A percentile compares a stretch with the other conserved stretches of the same genome.
phyloP scores from a whole-genome alignment of 2,888 invertebrate species.

The Callimorpha dominula region DNA sequence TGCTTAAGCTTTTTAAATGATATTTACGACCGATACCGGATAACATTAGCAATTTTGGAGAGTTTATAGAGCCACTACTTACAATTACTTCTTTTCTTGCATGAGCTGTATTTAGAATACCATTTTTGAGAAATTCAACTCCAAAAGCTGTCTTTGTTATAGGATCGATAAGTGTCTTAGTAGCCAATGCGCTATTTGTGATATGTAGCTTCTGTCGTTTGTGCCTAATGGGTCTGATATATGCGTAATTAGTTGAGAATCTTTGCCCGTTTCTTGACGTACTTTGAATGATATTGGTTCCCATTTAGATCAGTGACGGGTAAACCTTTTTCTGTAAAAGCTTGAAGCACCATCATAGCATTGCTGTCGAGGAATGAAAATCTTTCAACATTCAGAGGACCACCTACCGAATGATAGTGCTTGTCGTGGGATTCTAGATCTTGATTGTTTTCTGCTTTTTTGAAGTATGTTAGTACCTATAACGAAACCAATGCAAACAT shows the following conservation, averaged over 20 bases:
- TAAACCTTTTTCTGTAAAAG: constrained; percentile 88
- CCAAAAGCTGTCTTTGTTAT: constrained; percentile 81
- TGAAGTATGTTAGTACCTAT: constrained; percentile 90
- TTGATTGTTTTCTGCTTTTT: constrained; percentile 88
- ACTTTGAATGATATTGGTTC: constrained; percentile 88
- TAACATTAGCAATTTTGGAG: constrained; percentile 88
- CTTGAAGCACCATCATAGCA: constrained; percentile 85
- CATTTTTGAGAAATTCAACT: constrained; percentile 74
- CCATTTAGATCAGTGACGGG: constrained; percentile 88
- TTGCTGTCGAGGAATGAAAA: constrained; percentile 88
- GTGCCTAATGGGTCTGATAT: constrained; percentile 88
- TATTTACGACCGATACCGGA: constrained; percentile 89
- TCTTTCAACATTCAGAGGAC: constrained; percentile 89
- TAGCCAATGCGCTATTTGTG: constrained; percentile 83
- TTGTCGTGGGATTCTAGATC: constrained; percentile 84
- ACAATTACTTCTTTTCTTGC: constrained; percentile 88
- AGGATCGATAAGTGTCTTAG: constrained; percentile 87
- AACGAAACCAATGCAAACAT: constrained; percentile 35
- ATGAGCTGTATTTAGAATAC: constrained; percentile 72
- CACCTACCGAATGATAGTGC: constrained; percentile 87
- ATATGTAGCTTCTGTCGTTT: constrained; percentile 83
- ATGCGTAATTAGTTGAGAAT: constrained; percentile 88
- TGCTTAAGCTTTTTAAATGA: constrained; percentile 81
- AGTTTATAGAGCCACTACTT: constrained; percentile 87
- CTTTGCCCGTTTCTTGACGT: constrained; percentile 88